These are phyloP conservation scores for Bagarius yarrelli DNA, from an alignment of 2,113 vertebrate genomes.

Conservation along the genomic window DNA sequence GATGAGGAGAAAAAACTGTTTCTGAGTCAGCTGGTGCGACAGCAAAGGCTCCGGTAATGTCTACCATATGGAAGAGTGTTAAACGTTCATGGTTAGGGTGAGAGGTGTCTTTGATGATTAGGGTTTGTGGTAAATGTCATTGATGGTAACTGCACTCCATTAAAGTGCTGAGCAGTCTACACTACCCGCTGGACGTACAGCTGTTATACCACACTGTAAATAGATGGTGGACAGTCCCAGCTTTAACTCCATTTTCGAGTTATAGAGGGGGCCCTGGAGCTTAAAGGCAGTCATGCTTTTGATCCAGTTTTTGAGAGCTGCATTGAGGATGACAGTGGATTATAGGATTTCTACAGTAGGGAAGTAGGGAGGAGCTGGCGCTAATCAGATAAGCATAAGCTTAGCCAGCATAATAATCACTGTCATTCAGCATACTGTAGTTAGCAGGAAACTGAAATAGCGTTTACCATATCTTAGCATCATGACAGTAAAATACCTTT, in stretches of 20 bases:
- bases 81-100: too few species aligned
- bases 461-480: constrained; percentile 13
- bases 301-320: constrained; percentile 20
- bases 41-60: too few species aligned
- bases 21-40: too few species aligned
- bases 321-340: constrained; percentile 40
- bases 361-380: constrained; percentile 39
- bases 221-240: background rate
- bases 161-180: too few species aligned
- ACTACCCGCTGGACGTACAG: too few species aligned
- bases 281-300: background rate
- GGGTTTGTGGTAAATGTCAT: too few species aligned
- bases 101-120: too few species aligned
- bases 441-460: constrained; percentile 3
- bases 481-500: constrained; percentile 21
- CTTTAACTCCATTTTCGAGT: background rate
- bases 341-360: constrained; percentile 47
- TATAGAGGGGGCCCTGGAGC: background rate
- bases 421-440: too few species aligned
- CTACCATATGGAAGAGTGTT: too few species aligned
- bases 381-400: constrained; percentile 52
- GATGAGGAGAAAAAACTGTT: too few species aligned
- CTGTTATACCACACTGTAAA: too few species aligned
- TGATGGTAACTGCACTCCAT: too few species aligned
- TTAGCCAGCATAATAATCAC: constrained; percentile 16